Evolutionary conservation across 2,113 vertebrate species (phyloP), one percentile per base, ranked within the genome.

Genomic region (Tricholaema leucomelas): DNA sequence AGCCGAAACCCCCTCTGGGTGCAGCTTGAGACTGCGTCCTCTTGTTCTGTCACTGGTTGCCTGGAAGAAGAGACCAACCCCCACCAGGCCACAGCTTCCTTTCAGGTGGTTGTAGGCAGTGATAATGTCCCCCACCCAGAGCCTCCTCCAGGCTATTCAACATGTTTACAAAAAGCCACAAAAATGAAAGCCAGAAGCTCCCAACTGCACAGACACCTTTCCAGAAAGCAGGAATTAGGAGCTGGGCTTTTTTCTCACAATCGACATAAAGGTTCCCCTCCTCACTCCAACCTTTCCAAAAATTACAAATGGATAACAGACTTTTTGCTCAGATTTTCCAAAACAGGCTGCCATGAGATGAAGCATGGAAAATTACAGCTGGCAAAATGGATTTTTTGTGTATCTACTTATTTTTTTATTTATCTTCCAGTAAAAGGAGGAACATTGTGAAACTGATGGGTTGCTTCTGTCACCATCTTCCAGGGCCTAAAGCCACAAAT

Each of bases 241-340:
- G 63, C 52, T 12, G 12, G 12, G 1, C 2, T 3, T 10, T 7
- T 63, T 65, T 64, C 67, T 90, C 76, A 42, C 20, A 77, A 87
- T 5, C 79, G 81, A 80, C 74, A 77, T n/a, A 31, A 74, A 94
- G 89, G 85, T 72, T 93, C 42, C 58, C 44, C 48, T 89, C 61
- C 75, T 89, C 7, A 11, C 56, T 80, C 65, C 60, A 92, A n/a
- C 75, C 85, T 81, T 94, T 96, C 88, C 92, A 93, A 93, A 89
- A 85, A 56, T 92, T 95, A 83, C 91, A 94, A 94, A 88, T 64
- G 81, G 91, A 76, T 89, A 95, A 95, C 93, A 96, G 95, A 96
- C 93, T 95, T 95, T 60, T 61, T 87, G 75, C 87, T 94, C 75
- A 92, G 74, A 87, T 92, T 94, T 96, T 96, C 91, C 93, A 96